Evolutionary conservation across 2,888 invertebrate genomes (phyloP).

Genomic region (Heliconius ethilla): DNA sequence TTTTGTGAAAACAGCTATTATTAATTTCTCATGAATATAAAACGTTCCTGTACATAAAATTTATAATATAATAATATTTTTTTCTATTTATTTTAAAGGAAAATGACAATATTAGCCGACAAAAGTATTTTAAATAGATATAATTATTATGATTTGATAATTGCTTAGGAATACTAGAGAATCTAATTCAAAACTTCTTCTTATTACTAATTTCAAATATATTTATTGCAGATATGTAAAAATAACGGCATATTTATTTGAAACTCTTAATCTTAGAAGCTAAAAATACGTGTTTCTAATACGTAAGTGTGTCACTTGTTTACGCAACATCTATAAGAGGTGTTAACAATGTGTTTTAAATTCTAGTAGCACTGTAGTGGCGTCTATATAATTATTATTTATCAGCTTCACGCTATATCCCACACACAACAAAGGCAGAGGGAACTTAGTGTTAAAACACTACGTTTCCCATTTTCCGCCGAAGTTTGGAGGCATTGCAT

Average conservation of each 20-base stretch:
- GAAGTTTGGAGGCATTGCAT: background rate
- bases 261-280: background rate
- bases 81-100: no score
- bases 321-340: conserved; percentile 27
- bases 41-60: no score
- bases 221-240: background rate
- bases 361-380: background rate
- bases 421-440: background rate
- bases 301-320: conserved; percentile 45
- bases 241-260: background rate
- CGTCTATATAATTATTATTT: background rate
- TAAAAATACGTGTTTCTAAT: conserved; percentile 47
- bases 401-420: background rate
- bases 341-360: conserved; percentile 25
- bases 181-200: no score
- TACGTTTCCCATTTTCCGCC: background rate
- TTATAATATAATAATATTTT: no score
- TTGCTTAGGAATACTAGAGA: no score
- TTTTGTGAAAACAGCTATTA: no score
- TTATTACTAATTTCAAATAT: background rate
- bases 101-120: rapidly evolving
- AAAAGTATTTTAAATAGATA: no score
- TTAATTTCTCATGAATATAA: no score
- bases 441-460: background rate
- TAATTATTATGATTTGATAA: no score